Evolutionary conservation across 2,797 vertebrate genomes (phyloP), one percentile per base, ranked within the genome.

Genomic region (Prionace glauca): DNA sequence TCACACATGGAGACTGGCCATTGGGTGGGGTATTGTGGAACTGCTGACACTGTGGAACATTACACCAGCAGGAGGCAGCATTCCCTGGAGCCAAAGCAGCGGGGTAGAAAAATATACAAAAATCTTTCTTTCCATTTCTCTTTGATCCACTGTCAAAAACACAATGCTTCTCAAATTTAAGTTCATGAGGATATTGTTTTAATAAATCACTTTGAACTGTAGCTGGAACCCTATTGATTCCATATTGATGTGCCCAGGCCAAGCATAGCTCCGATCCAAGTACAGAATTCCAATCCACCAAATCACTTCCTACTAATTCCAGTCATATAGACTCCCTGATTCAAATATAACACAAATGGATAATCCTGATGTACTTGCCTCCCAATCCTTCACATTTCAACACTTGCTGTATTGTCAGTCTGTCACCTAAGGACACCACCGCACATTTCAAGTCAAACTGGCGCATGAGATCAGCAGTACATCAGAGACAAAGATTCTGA

Each of bases 261-360:
- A 94, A 95, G 24, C 71, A 95, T n/a, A 95, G 32, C 71, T 95
- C 20, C 1, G 71, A 60, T 50, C 71, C 93, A 60, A 95, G 41
- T 32, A 5, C 50, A 20, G 93, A 95, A 95, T 95, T 95, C 93
- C 93, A 95, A 95, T 77, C 41, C 50, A 32, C 41, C 71, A 95
- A 95, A 32, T 95, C 93, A 95, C 93, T 95, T 95, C 71, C 71
- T 95, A 32, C 45, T 95, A 71, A 77, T 77, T 95, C 93, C 71
- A 74, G 67, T 74, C 74, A 50, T 32, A 50, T 32, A 56, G 62
- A 32, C 7, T 20, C 88, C 93, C 29, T 32, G 16, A 77, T 77
- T 72, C 93, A 95, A 77, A 95, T 41, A 95, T 95, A 95, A 77
- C 93, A 77, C 24, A 56, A 50, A 32, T 56, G 45, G 14, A 77